These are phyloP conservation scores for Cavia porcellus DNA, from an alignment of 2,113 vertebrate species.

Conservation along the genomic window DNA sequence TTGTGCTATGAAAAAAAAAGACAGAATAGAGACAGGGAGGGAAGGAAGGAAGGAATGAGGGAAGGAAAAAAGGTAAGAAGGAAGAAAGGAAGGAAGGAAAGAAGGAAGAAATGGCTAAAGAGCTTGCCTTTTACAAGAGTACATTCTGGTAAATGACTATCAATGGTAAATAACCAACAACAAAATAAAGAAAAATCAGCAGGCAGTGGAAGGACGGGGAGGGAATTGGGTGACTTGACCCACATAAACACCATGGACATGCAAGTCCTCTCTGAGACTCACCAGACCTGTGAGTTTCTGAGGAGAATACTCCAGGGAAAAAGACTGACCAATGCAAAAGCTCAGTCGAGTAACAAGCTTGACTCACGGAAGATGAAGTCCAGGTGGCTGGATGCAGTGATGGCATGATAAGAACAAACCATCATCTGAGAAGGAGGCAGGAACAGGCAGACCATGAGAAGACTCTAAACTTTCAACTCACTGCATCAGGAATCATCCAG, in stretches of 20 bases:
- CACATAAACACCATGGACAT: background rate
- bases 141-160: background rate
- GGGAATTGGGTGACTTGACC: background rate
- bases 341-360: background rate
- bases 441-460: background rate
- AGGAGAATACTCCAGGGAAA: background rate
- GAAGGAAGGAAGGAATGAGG: background rate
- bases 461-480: background rate
- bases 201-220: background rate
- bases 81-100: background rate
- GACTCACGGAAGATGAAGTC: background rate
- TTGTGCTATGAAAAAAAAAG: background rate
- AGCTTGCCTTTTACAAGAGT: background rate
- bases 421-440: background rate
- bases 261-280: background rate
- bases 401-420: background rate
- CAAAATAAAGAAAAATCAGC: background rate
- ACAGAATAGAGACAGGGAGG: background rate
- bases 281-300: background rate
- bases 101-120: background rate
- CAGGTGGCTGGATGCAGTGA: background rate
- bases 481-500: background rate
- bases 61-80: background rate
- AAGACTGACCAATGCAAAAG: background rate
- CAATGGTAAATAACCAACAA: slow-evolving; percentile 12